Percentiles rank a stretch among this genome's conserved stretches.
phyloP scores from a whole-genome alignment of 2,797 vertebrate species.

The Gastrophryne carolinensis region DNA sequence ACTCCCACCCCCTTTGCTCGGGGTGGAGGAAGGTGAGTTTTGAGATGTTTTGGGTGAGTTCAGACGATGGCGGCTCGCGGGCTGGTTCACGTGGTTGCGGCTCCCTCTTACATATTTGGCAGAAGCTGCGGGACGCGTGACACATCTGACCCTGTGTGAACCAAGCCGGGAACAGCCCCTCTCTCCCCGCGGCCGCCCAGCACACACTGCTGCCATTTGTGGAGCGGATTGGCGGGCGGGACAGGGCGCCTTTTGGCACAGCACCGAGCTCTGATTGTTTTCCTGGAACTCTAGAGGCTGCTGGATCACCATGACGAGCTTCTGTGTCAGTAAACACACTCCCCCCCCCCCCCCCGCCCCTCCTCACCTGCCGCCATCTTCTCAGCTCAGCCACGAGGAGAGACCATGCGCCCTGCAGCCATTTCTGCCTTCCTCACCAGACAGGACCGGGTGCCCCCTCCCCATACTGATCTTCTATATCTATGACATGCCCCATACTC shows the following conservation, averaged over 20 bases:
- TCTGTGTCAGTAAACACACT: neutral
- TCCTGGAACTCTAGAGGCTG: constrained; percentile 2
- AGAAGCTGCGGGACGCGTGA: neutral
- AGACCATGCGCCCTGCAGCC: neutral
- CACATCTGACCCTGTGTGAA: constrained; percentile 21
- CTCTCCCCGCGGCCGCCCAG: constrained; percentile 8
- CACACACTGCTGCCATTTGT: constrained; percentile 6
- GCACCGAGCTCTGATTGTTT: neutral
- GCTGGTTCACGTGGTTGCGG: neutral
- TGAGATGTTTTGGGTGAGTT: too few relatives aligned
- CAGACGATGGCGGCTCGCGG: neutral
- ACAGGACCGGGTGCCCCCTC: neutral
- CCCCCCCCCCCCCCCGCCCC: neutral
- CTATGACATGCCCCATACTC: too few relatives aligned
- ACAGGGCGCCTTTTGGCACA: neutral
- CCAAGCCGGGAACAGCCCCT: neutral
- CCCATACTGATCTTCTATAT: too few relatives aligned
- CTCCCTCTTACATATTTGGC: constrained; percentile 17
- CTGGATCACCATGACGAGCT: neutral
- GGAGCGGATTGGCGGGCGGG: neutral
- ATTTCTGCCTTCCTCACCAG: neutral
- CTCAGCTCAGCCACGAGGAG: neutral
- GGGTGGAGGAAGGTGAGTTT: too few relatives aligned
- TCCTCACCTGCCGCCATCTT: neutral
- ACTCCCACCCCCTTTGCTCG: too few relatives aligned